phyloP scores from a whole-genome alignment of 2,113 vertebrate species.

The Sinocyclocheilus anshuiensis region DNA sequence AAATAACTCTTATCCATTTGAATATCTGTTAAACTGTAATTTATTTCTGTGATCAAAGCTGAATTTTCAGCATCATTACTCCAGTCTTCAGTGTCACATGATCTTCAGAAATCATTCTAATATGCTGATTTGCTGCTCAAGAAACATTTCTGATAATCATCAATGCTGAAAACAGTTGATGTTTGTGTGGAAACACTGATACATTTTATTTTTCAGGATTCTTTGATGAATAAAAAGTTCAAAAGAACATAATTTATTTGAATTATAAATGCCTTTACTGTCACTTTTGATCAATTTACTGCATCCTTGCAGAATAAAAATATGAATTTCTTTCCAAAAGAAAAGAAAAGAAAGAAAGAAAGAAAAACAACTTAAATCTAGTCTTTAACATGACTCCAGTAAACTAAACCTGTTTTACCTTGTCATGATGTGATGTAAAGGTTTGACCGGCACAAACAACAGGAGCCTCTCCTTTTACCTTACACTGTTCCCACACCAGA shows the following conservation, averaged over 20 bases:
- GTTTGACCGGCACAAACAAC: conserved; percentile 65
- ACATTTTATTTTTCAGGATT: neutral
- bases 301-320: neutral
- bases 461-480: conserved; percentile 74
- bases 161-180: too few species aligned
- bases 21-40: too few species aligned
- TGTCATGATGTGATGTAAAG: conserved; percentile 73
- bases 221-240: too few species aligned
- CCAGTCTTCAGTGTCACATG: neutral
- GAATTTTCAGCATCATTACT: too few species aligned
- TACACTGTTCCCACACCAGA: conserved; percentile 70
- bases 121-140: neutral
- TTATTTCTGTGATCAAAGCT: too few species aligned
- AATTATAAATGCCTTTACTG: neutral
- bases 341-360: too few species aligned
- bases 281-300: neutral
- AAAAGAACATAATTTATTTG: too few species aligned
- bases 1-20: too few species aligned
- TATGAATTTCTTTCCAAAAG: neutral
- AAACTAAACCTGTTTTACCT: conserved; percentile 59
- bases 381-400: too few species aligned
- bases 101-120: neutral
- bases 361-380: too few species aligned
- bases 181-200: too few species aligned
- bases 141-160: too few species aligned